A percentile compares a stretch with the other conserved stretches of the same genome.
Conservation (phyloP, 2,888 invertebrate species). For the Leptinotarsa tumamoca region DNA sequence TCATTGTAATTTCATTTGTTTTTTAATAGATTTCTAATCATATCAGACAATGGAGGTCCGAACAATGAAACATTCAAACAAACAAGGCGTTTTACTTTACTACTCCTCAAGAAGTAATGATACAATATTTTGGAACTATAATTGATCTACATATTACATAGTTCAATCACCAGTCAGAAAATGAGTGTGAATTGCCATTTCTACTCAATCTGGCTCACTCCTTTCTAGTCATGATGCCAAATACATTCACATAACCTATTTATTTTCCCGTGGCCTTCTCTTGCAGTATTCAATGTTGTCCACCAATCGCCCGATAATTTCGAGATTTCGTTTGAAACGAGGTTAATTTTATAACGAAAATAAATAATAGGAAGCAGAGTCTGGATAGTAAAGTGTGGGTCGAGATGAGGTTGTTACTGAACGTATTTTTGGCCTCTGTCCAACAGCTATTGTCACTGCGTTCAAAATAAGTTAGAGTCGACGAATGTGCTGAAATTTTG, state of each 20-base stretch:
- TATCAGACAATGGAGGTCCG: no score
- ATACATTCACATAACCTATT: not conserved
- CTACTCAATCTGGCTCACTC: no score
- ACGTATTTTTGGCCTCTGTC: constrained; percentile 16
- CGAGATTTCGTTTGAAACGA: constrained; percentile 4
- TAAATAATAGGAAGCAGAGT: constrained; percentile 29
- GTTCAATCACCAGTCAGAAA: no score
- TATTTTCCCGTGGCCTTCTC: constrained; percentile 3
- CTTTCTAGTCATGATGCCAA: not conserved
- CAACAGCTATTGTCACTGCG: constrained; percentile 28
- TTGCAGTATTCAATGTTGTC: constrained; percentile 4
- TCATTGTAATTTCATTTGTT: no score
- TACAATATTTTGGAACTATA: no score
- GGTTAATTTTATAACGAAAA: constrained; percentile 24
- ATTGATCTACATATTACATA: no score
- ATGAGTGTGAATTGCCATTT: no score
- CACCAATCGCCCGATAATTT: constrained; percentile 9
- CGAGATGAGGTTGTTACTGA: constrained; percentile 22
- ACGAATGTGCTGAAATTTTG: not conserved
- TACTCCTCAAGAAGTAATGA: no score
- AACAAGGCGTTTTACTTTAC: no score
- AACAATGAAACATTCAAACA: no score
- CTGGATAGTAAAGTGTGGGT: constrained; percentile 28
- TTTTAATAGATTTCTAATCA: no score
- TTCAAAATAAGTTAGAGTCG: constrained; percentile 24